Percentiles rank a stretch among this genome's conserved stretches.
Conservation (phyloP, 2,888 invertebrate species). For the Dione juno region DNA sequence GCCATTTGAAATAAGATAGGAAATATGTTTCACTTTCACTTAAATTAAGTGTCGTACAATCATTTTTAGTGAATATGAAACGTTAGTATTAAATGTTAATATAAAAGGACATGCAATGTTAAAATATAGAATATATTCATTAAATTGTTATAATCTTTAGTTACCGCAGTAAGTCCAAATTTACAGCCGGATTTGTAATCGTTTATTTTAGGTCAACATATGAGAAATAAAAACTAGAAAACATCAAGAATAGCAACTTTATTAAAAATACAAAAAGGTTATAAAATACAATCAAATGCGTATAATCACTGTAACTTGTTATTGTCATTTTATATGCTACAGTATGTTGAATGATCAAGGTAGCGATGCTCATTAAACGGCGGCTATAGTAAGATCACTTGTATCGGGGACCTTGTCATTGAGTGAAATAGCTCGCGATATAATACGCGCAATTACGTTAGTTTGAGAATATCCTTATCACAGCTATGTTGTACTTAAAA, state of each 20-base stretch:
- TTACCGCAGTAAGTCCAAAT: conserved; percentile 7
- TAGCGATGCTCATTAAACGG: conserved; percentile 58
- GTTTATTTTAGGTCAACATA: conserved; percentile 32
- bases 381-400: conserved; percentile 44
- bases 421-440: conserved; percentile 14
- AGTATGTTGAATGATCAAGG: conserved; percentile 70
- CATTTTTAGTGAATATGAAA: conserved; percentile 34
- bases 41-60: conserved; percentile 34
- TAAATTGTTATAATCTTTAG: conserved; percentile 29
- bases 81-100: conserved; percentile 47
- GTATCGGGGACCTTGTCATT: conserved; percentile 30
- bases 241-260: conserved; percentile 82
- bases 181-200: conserved; percentile 27
- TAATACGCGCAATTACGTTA: conserved; percentile 24
- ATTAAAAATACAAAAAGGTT: conserved; percentile 82
- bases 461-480: conserved; percentile 50
- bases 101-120: conserved; percentile 48
- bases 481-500: conserved; percentile 51
- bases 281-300: conserved; percentile 84
- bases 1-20: conserved; percentile 47
- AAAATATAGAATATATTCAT: conserved; percentile 34
- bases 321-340: conserved; percentile 63
- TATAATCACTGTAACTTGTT: conserved; percentile 78
- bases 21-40: conserved; percentile 27
- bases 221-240: conserved; percentile 60